Evolutionary conservation across 2,797 vertebrate genomes (phyloP).

Genomic region (Melanotaenia nigrans): DNA sequence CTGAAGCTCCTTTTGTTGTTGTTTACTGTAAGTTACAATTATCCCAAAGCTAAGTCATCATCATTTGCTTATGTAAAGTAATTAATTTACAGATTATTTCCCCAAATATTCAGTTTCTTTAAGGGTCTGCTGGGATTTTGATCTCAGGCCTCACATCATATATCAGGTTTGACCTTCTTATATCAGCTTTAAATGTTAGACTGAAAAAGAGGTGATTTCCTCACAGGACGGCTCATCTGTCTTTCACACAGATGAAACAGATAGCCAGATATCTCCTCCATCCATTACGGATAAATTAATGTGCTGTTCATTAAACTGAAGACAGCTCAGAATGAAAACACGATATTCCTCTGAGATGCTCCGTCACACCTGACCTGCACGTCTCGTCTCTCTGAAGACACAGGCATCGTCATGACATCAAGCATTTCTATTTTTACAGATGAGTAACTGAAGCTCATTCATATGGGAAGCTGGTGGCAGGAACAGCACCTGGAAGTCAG

Average conservation of each 20-base stretch:
- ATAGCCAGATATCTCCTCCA: constrained; percentile 16
- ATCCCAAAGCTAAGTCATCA: too few species aligned
- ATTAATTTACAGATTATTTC: too few species aligned
- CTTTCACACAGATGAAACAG: constrained; percentile 5
- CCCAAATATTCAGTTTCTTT: neutral
- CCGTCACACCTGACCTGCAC: constrained; percentile 10
- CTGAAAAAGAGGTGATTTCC: neutral
- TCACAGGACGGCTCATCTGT: constrained; percentile 1
- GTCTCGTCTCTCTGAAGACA: constrained; percentile 5
- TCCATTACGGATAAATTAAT: constrained; percentile 11
- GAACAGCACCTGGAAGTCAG: constrained; percentile 32
- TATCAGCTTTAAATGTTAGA: too few species aligned
- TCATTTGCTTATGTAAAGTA: too few species aligned
- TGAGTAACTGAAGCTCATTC: constrained; percentile 38
- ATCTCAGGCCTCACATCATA: neutral
- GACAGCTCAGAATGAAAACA: constrained; percentile 28
- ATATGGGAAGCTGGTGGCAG: constrained; percentile 42
- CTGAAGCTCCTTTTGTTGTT: too few species aligned
- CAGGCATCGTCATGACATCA: constrained; percentile 35
- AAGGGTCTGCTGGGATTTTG: neutral
- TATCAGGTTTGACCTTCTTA: neutral
- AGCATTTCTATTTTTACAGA: constrained; percentile 57
- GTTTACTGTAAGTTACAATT: too few species aligned
- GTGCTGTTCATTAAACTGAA: constrained; percentile 3
- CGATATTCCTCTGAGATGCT: constrained; percentile 50